Evolutionary conservation across 2,797 vertebrate genomes (phyloP), one percentile per base, ranked within the genome.

Genomic region (Cossypha caffra): DNA sequence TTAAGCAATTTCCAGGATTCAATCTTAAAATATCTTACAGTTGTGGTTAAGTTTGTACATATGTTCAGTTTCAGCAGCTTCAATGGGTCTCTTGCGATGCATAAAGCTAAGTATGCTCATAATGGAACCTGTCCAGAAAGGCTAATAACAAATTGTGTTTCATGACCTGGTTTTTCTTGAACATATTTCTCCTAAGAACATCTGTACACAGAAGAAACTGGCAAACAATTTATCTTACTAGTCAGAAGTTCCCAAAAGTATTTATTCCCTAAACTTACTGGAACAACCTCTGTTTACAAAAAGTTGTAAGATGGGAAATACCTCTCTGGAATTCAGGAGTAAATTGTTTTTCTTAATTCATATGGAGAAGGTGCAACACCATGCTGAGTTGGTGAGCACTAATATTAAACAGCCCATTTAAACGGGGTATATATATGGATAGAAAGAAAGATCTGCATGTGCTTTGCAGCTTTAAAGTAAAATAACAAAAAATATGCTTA

Each of bases 1-100:
- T 92, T 86, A 94, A 94, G 91, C 85, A 88, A 93, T 95, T 95
- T 92, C 86, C 87, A 95, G 33, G 81, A 82, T 95, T 94, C 84
- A 58, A 2, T 88, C 73, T 58, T 88, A 73, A 80, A 95, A 90
- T 86, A 93, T 57, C 67, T 95, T 48, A 75, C 9, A 4, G 62
- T 4, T 89, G 57, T 64, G 75, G 84, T 52, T 83, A 83, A 59
- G 14, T 78, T 88, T 76, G 81, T 86, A 88, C 82, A 84, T 62
- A 90, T 72, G 87, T 83, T 86, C 82, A 91, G 35, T 31, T 43
- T 78, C 72, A 80, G 5, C 68, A 72, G 69, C 25, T 62, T 77
- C 79, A 86, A 38, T 37, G 55, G 77, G 64, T 67, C 76, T 93
- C 73, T 88, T 94, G 66, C 75, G 69, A 80, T 78, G 76, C 43